Percentiles rank a stretch among this genome's conserved stretches.
phyloP scores from a whole-genome alignment of 1,140 invertebrate genomes.

The Conus ventricosus region DNA sequence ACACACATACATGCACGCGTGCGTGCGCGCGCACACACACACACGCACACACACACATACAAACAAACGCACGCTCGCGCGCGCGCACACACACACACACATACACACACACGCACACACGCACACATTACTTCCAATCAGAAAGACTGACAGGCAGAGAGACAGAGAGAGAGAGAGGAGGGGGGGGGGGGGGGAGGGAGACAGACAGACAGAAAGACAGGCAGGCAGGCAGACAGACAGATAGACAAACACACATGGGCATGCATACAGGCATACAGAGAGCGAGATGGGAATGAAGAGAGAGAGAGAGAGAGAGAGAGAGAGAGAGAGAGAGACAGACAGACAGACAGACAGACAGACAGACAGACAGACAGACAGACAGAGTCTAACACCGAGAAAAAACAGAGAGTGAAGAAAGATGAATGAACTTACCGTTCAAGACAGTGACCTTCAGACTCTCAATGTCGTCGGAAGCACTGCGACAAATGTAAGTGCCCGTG shows the following conservation, averaged over 20 bases:
- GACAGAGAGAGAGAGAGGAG: background rate
- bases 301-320: background rate
- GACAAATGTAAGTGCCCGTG: conserved; percentile 57
- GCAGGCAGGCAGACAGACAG: background rate
- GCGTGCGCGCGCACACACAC: background rate
- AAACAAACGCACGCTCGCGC: background rate
- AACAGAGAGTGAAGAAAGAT: background rate
- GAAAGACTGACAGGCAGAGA: background rate
- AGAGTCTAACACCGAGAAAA: background rate
- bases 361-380: background rate
- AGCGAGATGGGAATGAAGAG: background rate
- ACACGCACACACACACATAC: conserved; percentile 11
- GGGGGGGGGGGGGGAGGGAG: no score
- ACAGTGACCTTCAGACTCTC: conserved; percentile 55
- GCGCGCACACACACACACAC: background rate
- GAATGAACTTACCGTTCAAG: conserved; percentile 44
- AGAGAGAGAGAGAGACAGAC: no score
- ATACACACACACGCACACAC: background rate
- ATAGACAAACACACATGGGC: background rate
- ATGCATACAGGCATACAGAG: no score
- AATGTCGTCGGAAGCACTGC: conserved; percentile 47
- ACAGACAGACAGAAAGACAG: background rate
- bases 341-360: no score
- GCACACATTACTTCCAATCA: background rate
- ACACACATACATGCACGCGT: background rate